A percentile compares a stretch with the other conserved stretches of the same genome.
Evolutionary conservation across 2,888 invertebrate species (phyloP).

Genomic region (Volucella bombylans): DNA sequence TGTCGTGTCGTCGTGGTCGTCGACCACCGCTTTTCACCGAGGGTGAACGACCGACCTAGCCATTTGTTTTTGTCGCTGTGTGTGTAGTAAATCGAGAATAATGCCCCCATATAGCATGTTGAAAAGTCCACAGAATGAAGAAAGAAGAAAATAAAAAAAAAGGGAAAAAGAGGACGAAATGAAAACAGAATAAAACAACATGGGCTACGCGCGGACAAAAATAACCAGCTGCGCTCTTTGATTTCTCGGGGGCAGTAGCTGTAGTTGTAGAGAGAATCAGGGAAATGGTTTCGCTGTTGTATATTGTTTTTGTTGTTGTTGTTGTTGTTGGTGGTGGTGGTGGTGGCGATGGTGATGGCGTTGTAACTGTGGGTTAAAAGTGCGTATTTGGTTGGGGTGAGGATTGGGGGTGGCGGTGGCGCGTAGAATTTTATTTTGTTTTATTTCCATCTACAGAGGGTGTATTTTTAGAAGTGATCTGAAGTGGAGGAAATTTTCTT

Average conservation of each 20-base stretch:
- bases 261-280: background rate
- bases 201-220: slow-evolving; percentile 22
- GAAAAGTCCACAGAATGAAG: slow-evolving; percentile 35
- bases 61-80: slow-evolving; percentile 78
- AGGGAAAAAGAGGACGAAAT: slow-evolving; percentile 15
- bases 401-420: slow-evolving; percentile 32
- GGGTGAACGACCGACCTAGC: slow-evolving; percentile 83
- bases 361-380: slow-evolving; percentile 1
- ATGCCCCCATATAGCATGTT: slow-evolving; percentile 48
- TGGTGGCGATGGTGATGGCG: slow-evolving; percentile 1
- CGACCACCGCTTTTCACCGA: slow-evolving; percentile 67
- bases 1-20: slow-evolving; percentile 49
- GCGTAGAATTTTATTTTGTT: slow-evolving; percentile 20
- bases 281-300: background rate
- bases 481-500: slow-evolving; percentile 6
- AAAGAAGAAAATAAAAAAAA: slow-evolving; percentile 17
- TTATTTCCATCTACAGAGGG: background rate
- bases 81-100: slow-evolving; percentile 64
- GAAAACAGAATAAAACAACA: slow-evolving; percentile 31
- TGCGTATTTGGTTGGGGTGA: slow-evolving; percentile 7
- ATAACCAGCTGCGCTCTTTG: slow-evolving; percentile 48
- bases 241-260: slow-evolving; percentile 24
- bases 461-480: slow-evolving; percentile 52
- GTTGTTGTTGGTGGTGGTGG: background rate
- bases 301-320: slow-evolving; percentile 7